Evolutionary conservation across 1,140 invertebrate species (phyloP).

Genomic region (Neocloeon triangulifer): DNA sequence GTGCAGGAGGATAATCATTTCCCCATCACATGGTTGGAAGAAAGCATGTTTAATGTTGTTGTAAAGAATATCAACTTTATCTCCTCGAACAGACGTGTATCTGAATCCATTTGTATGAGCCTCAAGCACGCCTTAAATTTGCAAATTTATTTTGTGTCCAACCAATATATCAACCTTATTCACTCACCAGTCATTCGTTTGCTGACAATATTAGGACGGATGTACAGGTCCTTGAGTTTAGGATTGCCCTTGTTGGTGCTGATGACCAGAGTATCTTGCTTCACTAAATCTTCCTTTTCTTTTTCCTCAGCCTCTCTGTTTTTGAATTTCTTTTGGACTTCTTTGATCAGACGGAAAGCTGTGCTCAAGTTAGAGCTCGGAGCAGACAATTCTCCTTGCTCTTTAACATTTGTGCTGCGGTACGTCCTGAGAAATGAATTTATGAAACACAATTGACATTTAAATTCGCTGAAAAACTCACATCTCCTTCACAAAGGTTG

Average conservation of each 20-base stretch:
- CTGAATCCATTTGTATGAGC: constrained; percentile 95
- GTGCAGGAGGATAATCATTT: constrained; percentile 98
- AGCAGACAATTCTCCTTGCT: constrained; percentile 86
- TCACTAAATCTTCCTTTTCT: constrained; percentile 95
- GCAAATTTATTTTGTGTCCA: background rate
- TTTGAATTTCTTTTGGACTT: constrained; percentile 98
- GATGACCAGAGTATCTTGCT: constrained; percentile 92
- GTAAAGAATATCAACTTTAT: constrained; percentile 98
- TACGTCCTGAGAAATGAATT: constrained; percentile 65
- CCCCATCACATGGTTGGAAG: constrained; percentile 97
- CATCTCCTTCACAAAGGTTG: constrained; percentile 96
- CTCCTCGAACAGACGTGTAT: constrained; percentile 92
- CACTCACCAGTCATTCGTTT: constrained; percentile 77
- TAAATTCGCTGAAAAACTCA: constrained; percentile 35
- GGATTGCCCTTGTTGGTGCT: constrained; percentile 95
- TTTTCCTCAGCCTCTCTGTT: constrained; percentile 94
- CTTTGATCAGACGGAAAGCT: constrained; percentile 92
- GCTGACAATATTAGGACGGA: constrained; percentile 93
- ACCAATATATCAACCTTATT: background rate
- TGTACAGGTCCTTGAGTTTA: constrained; percentile 95
- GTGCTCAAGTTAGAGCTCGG: constrained; percentile 92
- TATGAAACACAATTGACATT: too few species aligned
- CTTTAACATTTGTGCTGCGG: constrained; percentile 91
- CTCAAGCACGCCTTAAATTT: constrained; percentile 44
- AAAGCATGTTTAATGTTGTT: constrained; percentile 99